Percentiles rank a stretch among this genome's conserved stretches.
Conservation (phyloP, 2,797 vertebrate genomes). For the Pangasius djambal region DNA sequence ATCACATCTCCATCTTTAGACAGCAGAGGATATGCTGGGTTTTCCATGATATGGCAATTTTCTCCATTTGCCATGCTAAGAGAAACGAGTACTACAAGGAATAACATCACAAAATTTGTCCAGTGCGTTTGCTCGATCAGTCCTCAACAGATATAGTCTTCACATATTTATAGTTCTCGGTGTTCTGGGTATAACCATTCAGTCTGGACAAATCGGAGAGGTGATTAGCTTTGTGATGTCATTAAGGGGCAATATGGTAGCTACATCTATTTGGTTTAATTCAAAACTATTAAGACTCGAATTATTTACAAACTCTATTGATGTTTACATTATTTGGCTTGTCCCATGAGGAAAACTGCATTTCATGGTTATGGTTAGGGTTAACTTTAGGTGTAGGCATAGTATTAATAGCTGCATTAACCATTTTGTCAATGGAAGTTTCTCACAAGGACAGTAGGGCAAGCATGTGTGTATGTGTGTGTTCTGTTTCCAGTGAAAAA, state of each 20-base stretch:
- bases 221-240: slow-evolving; percentile 3
- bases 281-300: background rate
- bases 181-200: background rate
- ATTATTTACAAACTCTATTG: background rate
- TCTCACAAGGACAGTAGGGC: background rate
- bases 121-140: background rate
- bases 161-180: slow-evolving; percentile 23
- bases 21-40: slow-evolving; percentile 69
- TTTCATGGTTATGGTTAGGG: background rate
- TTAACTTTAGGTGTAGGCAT: background rate
- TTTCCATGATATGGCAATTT: slow-evolving; percentile 67
- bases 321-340: background rate
- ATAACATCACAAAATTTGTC: slow-evolving; percentile 36
- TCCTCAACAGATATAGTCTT: background rate
- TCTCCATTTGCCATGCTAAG: slow-evolving; percentile 47
- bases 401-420: background rate
- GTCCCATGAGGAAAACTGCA: background rate
- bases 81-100: slow-evolving; percentile 52
- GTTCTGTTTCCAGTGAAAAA: too few relatives aligned
- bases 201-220: slow-evolving; percentile 14
- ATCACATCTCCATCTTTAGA: slow-evolving; percentile 70
- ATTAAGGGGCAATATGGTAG: background rate
- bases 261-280: background rate
- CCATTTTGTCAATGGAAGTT: background rate
- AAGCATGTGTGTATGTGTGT: background rate